Conservation (phyloP, 2,797 vertebrate genomes). For the Aeoliscus strigatus region DNA sequence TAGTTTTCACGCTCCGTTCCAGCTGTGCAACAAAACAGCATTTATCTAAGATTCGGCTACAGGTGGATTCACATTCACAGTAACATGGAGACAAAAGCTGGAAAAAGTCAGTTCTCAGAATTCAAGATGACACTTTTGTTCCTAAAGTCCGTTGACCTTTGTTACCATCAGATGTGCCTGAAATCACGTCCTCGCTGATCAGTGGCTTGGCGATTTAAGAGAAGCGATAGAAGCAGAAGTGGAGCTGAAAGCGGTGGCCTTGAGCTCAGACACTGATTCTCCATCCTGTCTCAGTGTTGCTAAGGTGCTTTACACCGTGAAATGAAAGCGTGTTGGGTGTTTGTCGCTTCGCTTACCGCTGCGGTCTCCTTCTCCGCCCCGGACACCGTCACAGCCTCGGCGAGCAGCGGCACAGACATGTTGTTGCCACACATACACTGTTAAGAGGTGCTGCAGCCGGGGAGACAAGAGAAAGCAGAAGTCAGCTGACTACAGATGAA, state of each 20-base stretch:
- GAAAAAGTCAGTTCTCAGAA: no score
- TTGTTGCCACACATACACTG: conserved; percentile 99
- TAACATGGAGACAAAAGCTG: no score
- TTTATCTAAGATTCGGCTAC: no score
- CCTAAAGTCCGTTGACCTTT: no score
- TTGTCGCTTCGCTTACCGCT: conserved; percentile 78
- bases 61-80: no score
- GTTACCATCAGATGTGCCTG: no score
- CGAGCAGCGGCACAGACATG: conserved; percentile 99
- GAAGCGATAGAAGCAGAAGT: no score
- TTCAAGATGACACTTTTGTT: no score
- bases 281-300: background rate
- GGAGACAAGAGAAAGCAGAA: conserved; percentile 1
- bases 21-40: no score
- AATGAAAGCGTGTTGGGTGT: fast-evolving
- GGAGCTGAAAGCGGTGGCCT: background rate
- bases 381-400: conserved; percentile 92
- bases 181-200: no score
- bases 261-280: background rate
- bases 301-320: background rate
- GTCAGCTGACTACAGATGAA: conserved; percentile 13
- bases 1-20: no score
- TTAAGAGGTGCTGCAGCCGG: conserved; percentile 70
- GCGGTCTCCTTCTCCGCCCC: conserved; percentile 95
- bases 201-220: no score